phyloP scores from a whole-genome alignment of 2,797 vertebrate species.

The Dermochelys coriacea region DNA sequence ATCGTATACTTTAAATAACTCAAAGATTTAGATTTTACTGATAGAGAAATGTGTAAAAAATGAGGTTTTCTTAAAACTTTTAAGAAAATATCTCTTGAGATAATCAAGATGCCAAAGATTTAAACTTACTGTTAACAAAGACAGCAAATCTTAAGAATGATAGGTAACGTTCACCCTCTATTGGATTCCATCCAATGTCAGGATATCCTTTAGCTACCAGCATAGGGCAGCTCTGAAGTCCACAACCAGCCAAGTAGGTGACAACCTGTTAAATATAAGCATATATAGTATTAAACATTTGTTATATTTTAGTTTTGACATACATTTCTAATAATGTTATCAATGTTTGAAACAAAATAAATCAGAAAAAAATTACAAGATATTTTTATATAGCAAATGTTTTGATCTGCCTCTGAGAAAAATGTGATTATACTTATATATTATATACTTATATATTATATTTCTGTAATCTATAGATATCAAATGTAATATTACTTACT shows the following conservation, averaged over 20 bases:
- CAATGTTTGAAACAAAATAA: neutral
- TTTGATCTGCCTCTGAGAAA: neutral
- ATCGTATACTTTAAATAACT: neutral
- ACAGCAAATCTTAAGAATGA: conserved; percentile 97
- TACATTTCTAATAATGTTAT: neutral
- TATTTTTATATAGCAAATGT: neutral
- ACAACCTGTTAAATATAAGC: conserved; percentile 87
- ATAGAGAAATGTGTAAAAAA: neutral
- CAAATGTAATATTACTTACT: neutral
- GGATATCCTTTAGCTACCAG: conserved; percentile 95
- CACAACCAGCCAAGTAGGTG: conserved; percentile 96
- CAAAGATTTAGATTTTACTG: neutral
- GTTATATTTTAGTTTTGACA: neutral
- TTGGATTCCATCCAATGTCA: conserved; percentile 99
- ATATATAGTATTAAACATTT: neutral
- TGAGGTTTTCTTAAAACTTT: neutral
- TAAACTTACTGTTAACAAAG: conserved; percentile 94
- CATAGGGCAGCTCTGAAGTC: conserved; percentile 96
- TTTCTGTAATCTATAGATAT: neutral
- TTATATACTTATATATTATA: too few species aligned
- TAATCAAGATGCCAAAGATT: neutral
- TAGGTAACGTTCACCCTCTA: conserved; percentile 97
- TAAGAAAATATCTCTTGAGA: neutral
- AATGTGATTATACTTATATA: neutral
- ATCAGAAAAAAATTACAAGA: neutral